These are phyloP conservation scores for Globodera ellingtonae DNA, from an alignment of 1,140 invertebrate species.

Conservation along the genomic window DNA sequence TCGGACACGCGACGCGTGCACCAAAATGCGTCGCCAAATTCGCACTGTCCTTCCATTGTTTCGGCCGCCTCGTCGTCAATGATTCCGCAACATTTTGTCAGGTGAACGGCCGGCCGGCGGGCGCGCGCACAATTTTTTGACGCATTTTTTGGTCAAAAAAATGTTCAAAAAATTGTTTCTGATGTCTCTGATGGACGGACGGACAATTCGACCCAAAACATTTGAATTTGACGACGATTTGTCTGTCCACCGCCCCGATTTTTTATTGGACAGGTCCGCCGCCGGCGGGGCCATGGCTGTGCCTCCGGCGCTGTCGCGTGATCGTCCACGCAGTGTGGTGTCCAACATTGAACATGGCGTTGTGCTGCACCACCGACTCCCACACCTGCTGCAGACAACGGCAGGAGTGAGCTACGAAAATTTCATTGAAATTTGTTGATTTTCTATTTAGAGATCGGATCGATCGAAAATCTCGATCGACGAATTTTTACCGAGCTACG, in stretches of 20 bases:
- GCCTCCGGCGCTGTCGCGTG: constrained; percentile 12
- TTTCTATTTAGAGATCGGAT: too few species aligned
- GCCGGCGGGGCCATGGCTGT: background rate
- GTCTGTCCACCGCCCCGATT: background rate
- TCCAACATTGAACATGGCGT: constrained; percentile 45
- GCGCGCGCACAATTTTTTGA: too few species aligned
- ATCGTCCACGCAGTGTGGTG: constrained; percentile 49
- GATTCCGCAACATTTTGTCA: background rate
- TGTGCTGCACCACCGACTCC: background rate
- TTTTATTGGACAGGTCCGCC: background rate
- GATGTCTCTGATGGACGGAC: too few species aligned
- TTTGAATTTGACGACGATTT: background rate
- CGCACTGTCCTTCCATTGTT: constrained; percentile 9
- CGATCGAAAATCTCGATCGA: too few species aligned
- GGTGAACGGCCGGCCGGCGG: background rate
- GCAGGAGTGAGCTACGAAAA: background rate
- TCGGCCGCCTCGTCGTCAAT: constrained; percentile 16
- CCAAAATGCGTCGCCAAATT: constrained; percentile 18
- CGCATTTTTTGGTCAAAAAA: too few species aligned
- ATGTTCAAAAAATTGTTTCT: too few species aligned
- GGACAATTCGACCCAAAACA: background rate
- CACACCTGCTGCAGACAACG: background rate
- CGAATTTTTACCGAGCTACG: too few species aligned
- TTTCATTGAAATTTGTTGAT: background rate
- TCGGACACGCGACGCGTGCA: constrained; percentile 4